Evolutionary conservation across 1,140 invertebrate genomes (phyloP), one percentile per base, ranked within the genome.

Genomic region (Drosophila biarmipes): DNA sequence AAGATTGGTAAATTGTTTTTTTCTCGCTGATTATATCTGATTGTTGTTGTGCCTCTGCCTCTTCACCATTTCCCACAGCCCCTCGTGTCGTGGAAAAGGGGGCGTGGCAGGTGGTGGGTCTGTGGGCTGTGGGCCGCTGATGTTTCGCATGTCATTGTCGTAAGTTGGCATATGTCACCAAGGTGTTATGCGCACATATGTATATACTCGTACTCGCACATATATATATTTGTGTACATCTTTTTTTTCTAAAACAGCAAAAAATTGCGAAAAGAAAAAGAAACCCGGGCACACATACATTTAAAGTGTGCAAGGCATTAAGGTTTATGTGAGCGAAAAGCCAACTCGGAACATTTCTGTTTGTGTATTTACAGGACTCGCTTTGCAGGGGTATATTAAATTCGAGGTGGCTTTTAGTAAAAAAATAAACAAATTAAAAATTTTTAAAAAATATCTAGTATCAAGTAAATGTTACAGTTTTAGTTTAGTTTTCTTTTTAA

Each of bases 111-210:
- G 45, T 7, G 27, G 27, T 1, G 27, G 27, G 27, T 6, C 27
- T 27, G 48, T 35, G 40, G 24, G 40, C 21, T 54, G 48, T 19
- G n/a, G 29, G 69, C 43, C 40, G 12, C 6, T 52, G 66, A 56
- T 69, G 59, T 62, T 53, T 66, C 61, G 58, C 78, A 53, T 86
- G 82, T 87, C 82, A 87, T 79, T 87, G 82, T 82, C 66, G 74
- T 64, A 66, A 63, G 73, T 74, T 86, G 82, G 82, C 82, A 87
- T 89, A 87, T 87, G 82, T 87, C 82, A 87, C 66, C 84, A 82
- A 87, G 84, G 82, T 87, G 82, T 76, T 87, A 62, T 45, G 34
- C 42, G n/a, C 40, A 27, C 17, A 37, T n/a, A 55, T 14, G 67
- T 8, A 68, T 11, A 14, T 8, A 63, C 4, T n/a, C n/a, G n/a